These are phyloP conservation scores for Tuberolachnus salignus DNA, from an alignment of 2,888 invertebrate species.

Conservation along the genomic window DNA sequence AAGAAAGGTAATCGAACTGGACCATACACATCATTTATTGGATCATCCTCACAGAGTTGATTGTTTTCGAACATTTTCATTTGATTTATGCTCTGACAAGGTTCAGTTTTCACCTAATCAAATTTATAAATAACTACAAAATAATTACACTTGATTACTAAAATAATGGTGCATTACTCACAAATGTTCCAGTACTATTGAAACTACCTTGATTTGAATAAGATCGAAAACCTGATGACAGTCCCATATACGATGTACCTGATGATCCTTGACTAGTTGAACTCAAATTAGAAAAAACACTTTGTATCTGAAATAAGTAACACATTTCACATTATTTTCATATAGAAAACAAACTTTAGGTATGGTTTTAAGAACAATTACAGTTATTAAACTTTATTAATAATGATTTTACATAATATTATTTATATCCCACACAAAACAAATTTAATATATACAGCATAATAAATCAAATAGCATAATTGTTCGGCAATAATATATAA, in stretches of 20 bases:
- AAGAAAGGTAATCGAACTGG: constrained; percentile 38
- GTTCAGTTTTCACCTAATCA: constrained; percentile 40
- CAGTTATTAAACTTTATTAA: too few species aligned
- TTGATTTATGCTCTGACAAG: constrained; percentile 39
- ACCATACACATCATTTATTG: constrained; percentile 21
- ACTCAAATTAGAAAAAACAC: constrained; percentile 49
- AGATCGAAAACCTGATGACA: constrained; percentile 42
- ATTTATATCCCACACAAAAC: too few species aligned
- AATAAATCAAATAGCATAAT: too few species aligned
- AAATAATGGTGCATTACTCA: background rate
- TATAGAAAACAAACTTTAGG: too few species aligned
- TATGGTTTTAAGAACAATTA: too few species aligned
- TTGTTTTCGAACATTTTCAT: constrained; percentile 35
- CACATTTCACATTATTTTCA: background rate
- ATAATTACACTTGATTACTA: background rate
- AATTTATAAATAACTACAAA: background rate
- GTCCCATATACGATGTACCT: constrained; percentile 18
- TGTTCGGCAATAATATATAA: background rate
- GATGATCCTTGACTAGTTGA: constrained; percentile 18
- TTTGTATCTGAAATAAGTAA: constrained; percentile 27
- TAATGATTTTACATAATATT: too few species aligned
- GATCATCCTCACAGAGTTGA: constrained; percentile 39
- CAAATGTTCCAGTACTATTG: constrained; percentile 37
- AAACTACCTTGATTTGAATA: constrained; percentile 39
- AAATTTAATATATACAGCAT: too few species aligned